Conservation (phyloP, 2,888 invertebrate species). For the Blomia tropicalis region DNA sequence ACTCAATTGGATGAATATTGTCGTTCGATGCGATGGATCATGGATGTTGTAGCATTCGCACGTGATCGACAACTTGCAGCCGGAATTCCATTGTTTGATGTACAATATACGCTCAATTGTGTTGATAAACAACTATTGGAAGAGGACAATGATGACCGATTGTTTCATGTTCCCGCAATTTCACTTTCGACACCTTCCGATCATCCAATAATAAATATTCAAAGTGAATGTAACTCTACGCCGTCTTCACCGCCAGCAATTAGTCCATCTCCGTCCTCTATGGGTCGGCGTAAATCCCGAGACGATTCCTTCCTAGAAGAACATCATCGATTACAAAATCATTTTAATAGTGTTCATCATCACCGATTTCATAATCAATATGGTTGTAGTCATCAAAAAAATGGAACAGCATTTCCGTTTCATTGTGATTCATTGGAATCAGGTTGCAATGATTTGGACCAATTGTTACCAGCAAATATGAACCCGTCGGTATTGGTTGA, state of each 20-base stretch:
- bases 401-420: neutral
- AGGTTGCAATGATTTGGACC: neutral
- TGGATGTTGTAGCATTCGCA: constrained; percentile 84
- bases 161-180: constrained; percentile 7
- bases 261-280: neutral
- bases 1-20: constrained; percentile 68
- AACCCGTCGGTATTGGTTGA: neutral
- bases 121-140: constrained; percentile 8
- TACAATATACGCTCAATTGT: constrained; percentile 18
- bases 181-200: neutral
- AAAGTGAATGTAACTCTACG: constrained; percentile 13
- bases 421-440: constrained; percentile 2
- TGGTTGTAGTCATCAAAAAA: neutral
- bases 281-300: constrained; percentile 6
- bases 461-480: no score
- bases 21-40: constrained; percentile 87
- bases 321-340: constrained; percentile 8
- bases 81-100: constrained; percentile 35
- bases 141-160: neutral
- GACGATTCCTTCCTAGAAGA: neutral
- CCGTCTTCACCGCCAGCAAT: neutral
- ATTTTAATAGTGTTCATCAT: neutral
- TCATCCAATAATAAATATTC: constrained; percentile 1
- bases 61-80: constrained; percentile 49
- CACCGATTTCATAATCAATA: constrained; percentile 13